These are phyloP conservation scores for Eubasilissa splendida DNA, from an alignment of 2,888 invertebrate species.

Conservation along the genomic window DNA sequence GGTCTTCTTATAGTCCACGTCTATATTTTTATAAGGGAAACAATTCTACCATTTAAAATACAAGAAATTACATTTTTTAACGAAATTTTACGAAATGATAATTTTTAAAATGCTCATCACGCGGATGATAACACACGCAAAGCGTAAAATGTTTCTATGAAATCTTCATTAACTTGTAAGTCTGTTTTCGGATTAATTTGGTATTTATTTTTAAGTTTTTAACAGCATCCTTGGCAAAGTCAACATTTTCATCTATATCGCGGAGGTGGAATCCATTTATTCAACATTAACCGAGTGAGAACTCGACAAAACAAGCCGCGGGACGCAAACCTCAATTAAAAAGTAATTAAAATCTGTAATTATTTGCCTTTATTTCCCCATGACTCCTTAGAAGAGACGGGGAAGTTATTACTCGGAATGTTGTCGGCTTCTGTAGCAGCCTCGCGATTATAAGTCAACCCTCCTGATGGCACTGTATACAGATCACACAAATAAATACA, in stretches of 20 bases:
- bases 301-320: conserved; percentile 52
- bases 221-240: neutral
- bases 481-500: conserved; percentile 18
- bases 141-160: no score
- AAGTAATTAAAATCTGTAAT: conserved; percentile 58
- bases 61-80: no score
- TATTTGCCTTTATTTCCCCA: conserved; percentile 54
- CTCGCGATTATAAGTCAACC: conserved; percentile 5
- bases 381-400: conserved; percentile 26
- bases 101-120: no score
- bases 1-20: no score
- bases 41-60: no score
- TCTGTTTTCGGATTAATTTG: no score
- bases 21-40: no score
- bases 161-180: no score
- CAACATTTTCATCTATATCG: conserved; percentile 1
- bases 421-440: conserved; percentile 1
- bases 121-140: no score
- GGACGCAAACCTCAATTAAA: conserved; percentile 56
- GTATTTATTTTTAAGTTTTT: no score
- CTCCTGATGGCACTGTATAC: neutral
- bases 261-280: conserved; percentile 41
- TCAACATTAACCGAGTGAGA: conserved; percentile 52
- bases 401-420: conserved; percentile 39
- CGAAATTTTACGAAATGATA: no score